phyloP scores from a whole-genome alignment of 2,113 vertebrate species.

The Vicugna pacos region DNA sequence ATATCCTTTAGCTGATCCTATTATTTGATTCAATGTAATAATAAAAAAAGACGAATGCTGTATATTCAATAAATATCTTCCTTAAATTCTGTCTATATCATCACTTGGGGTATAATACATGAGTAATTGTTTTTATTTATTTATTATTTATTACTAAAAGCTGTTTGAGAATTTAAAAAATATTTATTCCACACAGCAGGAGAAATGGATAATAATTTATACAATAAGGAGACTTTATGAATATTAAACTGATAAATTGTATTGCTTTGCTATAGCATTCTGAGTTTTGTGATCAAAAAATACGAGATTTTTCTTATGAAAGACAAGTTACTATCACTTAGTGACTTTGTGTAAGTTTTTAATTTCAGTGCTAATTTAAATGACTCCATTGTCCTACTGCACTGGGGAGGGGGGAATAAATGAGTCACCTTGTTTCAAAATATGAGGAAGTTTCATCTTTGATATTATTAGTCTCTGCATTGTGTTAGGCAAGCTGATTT shows the following conservation, averaged over 20 bases:
- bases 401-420: slow-evolving; percentile 43
- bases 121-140: not conserved
- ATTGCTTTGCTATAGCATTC: not conserved
- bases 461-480: slow-evolving; percentile 82
- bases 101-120: not conserved
- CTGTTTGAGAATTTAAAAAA: not conserved
- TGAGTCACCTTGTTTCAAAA: slow-evolving; percentile 86
- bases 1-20: not conserved
- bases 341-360: slow-evolving; percentile 64
- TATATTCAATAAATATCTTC: not conserved
- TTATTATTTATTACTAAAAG: not conserved
- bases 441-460: slow-evolving; percentile 79
- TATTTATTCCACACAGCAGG: not conserved
- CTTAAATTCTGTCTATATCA: slow-evolving; percentile 43
- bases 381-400: slow-evolving; percentile 68
- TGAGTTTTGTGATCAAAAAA: slow-evolving; percentile 3
- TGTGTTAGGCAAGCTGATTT: slow-evolving; percentile 86
- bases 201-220: not conserved
- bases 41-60: not conserved
- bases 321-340: not conserved
- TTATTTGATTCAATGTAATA: not conserved
- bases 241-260: not conserved
- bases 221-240: not conserved
- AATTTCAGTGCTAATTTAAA: slow-evolving; percentile 63
- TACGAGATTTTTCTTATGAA: not conserved